Evolutionary conservation across 2,113 vertebrate species (phyloP).

Genomic region (Crotalus viridis): DNA sequence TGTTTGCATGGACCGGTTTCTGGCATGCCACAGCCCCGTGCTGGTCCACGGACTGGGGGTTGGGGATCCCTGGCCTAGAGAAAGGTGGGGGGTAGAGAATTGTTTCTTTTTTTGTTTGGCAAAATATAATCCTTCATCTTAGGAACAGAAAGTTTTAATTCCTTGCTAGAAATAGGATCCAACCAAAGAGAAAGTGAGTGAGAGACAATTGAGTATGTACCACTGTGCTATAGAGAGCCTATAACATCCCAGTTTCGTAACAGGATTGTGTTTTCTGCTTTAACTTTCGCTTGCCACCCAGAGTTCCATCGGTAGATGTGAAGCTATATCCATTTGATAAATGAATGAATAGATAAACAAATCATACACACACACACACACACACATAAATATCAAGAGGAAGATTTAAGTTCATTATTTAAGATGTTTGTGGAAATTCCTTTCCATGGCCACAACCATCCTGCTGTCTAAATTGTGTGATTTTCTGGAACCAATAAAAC

Average conservation of each 20-base stretch:
- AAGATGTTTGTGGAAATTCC: not conserved
- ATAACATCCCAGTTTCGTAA: not conserved
- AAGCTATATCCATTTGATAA: not conserved
- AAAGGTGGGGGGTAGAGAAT: not conserved
- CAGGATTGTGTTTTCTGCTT: not conserved
- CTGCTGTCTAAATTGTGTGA: not conserved
- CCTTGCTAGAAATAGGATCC: not conserved
- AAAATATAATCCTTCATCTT: not conserved
- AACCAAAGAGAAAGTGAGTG: not conserved
- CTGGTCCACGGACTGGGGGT: too few relatives aligned
- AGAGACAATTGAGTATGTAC: not conserved
- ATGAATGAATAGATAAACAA: not conserved
- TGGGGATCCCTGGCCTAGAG: not conserved
- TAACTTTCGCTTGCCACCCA: not conserved
- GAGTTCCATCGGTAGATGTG: not conserved
- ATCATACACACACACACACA: too few relatives aligned
- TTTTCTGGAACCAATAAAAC: not conserved
- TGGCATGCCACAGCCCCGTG: too few relatives aligned
- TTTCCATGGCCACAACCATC: not conserved
- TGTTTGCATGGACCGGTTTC: too few relatives aligned
- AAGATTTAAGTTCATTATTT: not conserved
- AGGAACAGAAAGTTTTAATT: not conserved
- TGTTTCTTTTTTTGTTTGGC: not conserved
- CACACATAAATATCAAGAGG: not conserved
- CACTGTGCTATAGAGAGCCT: not conserved